These are phyloP conservation scores for Hiodon alosoides DNA, from an alignment of 2,113 vertebrate genomes.

Conservation along the genomic window DNA sequence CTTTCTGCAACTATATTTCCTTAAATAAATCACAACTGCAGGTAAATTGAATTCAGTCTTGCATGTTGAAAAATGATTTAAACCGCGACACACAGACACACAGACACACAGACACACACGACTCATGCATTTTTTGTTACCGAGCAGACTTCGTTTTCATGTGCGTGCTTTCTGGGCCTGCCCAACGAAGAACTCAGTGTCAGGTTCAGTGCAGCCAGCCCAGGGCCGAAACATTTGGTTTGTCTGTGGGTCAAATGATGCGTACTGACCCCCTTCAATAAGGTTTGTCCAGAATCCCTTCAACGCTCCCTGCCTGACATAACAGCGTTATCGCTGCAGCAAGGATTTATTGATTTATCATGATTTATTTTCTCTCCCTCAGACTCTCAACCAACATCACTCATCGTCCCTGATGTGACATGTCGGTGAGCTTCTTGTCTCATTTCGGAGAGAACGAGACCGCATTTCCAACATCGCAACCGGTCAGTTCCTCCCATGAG, in stretches of 20 bases:
- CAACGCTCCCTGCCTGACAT: no score
- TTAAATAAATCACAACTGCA: constrained; percentile 69
- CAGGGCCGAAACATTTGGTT: no score
- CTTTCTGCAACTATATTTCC: constrained; percentile 73
- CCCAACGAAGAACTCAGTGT: no score
- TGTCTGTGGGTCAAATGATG: no score
- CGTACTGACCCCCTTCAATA: no score
- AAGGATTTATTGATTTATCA: not conserved
- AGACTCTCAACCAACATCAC: not conserved
- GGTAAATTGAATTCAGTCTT: constrained; percentile 73
- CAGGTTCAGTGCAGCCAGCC: no score
- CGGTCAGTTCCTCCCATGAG: not conserved
- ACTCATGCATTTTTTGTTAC: not conserved
- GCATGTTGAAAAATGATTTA: constrained; percentile 57
- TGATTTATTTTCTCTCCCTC: constrained; percentile 22
- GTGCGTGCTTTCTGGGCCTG: no score
- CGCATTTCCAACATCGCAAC: not conserved
- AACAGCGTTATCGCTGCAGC: no score
- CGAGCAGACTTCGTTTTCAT: not conserved
- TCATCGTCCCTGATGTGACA: not conserved
- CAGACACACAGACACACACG: not conserved
- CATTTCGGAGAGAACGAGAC: not conserved
- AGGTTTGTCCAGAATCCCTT: no score
- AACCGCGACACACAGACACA: not conserved
- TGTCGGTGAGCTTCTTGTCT: not conserved